Evolutionary conservation across 2,797 vertebrate species (phyloP), one percentile per base, ranked within the genome.

Genomic region (Bradypus variegatus): DNA sequence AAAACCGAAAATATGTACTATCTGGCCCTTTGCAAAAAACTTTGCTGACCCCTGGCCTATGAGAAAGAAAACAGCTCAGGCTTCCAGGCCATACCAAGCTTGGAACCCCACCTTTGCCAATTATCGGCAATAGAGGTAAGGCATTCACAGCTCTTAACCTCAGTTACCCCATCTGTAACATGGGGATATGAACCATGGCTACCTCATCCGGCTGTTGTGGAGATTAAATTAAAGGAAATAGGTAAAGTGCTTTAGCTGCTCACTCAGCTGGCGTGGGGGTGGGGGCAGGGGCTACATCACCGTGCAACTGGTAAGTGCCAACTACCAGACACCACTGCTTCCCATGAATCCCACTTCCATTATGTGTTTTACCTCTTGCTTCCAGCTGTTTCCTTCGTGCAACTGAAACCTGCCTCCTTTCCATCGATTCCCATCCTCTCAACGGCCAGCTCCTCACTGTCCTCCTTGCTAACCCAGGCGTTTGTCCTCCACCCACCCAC

Each of bases 401-500:
- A 73, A 82, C 27, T 1, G 0, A 27, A 55, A 2, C 18, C 21
- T 3, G 15, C 72, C 85, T 75, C 16, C 14, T 25, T 87, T 11
- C 58, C 4, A 4, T 6, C 1, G 18, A 7, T 36, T 10, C 76
- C 60, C 25, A 16, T 31, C 18, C 72, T 65, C 50, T 77, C 60
- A n/a, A 9, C 25, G 33, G 27, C 23, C 41, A 62, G 18, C 72
- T 67, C 83, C 75, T 45, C 29, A 31, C 41, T 23, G 48, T 2
- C 18, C 50, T 91, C 60, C 18, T 0, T 0, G 1, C 45, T 64
- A 9, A 70, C 79, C n/a, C 4, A 8, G n/a, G 7, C 38, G 0
- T 86, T 91, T 91, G 76, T 92, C 94, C 65, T 11, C 38, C 48
- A 48, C 70, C 93, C 84, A 55, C 31, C 55, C 87, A 91, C 78